Evolutionary conservation across 2,888 invertebrate species (phyloP), one percentile per base, ranked within the genome.

Genomic region (Rhagonycha lutea): DNA sequence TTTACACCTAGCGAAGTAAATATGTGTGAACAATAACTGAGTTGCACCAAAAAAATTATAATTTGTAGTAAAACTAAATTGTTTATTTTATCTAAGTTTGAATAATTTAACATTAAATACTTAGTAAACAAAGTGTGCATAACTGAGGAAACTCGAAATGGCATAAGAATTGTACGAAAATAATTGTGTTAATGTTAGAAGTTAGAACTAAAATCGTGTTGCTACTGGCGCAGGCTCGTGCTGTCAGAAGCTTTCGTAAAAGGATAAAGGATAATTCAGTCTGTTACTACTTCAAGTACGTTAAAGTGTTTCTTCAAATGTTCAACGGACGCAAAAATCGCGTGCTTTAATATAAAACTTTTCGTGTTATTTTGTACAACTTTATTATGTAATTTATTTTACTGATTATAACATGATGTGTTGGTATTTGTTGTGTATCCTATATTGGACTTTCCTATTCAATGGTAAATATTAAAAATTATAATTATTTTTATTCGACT

Each of bases 241-340:
- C 61, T 68, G 71, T 61, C 23, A 70, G 74, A 70, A 47, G 47
- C 47, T 47, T 29, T 65, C 29, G 47, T 32, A 73, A 65, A 60
- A 74, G 74, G 74, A 74, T 74, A 62, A 74, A 71, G 74, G 74
- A 71, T 74, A 74, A 74, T 74, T 74, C 74, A 74, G 74, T 74
- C 67, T 68, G 32, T 71, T 23, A 68, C 72, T 68, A 68, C 72
- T 72, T 72, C 72, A 47, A 47, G 47, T 47, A 47, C 47, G 47
- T 47, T 47, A 47, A 47, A 47, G 47, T 47, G 47, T 47, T 47
- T 47, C 47, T 47, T 47, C 47, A 47, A 47, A 47, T 47, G 47
- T 47, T 47, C n/a, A 47, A n/a, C 47, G 47, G 47, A 47, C 47
- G 47, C 47, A 47, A 47, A 47, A 47, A 47, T 47, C 47, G 47